Conservation (phyloP, 1,140 invertebrate genomes). For the Grapholita molesta region DNA sequence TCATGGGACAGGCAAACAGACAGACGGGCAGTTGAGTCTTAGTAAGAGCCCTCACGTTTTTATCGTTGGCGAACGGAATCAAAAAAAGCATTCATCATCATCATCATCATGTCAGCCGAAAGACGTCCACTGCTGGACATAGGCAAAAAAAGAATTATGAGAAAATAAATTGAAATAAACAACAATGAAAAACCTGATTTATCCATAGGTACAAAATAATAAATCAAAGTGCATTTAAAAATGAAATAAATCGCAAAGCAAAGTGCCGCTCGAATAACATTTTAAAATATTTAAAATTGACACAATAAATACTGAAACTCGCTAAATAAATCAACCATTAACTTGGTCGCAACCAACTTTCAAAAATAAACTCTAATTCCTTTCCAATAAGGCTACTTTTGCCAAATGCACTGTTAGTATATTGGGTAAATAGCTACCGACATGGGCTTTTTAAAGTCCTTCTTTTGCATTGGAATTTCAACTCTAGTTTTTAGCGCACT, state of each 20-base stretch:
- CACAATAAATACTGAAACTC: not conserved
- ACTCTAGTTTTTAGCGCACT: not conserved
- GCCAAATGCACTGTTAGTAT: not conserved
- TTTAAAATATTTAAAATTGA: not conserved
- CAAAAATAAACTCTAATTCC: not conserved
- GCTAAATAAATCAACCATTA: not conserved
- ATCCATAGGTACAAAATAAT: too few relatives aligned
- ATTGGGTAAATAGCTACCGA: not conserved
- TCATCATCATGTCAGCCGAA: too few relatives aligned
- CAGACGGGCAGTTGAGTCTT: too few relatives aligned
- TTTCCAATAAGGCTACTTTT: not conserved
- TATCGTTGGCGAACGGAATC: too few relatives aligned
- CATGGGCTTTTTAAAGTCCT: not conserved
- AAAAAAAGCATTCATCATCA: too few relatives aligned
- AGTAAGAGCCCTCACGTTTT: too few relatives aligned
- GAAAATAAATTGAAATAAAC: too few relatives aligned
- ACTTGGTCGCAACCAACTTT: not conserved
- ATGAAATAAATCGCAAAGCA: not conserved
- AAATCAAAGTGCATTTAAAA: not conserved
- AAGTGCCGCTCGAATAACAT: not conserved
- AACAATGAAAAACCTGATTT: too few relatives aligned
- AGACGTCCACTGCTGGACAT: too few relatives aligned
- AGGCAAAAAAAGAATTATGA: too few relatives aligned
- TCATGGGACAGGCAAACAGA: too few relatives aligned
- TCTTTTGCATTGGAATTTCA: not conserved